Percentiles rank a stretch among this genome's conserved stretches.
These are phyloP conservation scores for Cephalopachus bancanus DNA, from an alignment of 2,797 vertebrate species.

Conservation along the genomic window DNA sequence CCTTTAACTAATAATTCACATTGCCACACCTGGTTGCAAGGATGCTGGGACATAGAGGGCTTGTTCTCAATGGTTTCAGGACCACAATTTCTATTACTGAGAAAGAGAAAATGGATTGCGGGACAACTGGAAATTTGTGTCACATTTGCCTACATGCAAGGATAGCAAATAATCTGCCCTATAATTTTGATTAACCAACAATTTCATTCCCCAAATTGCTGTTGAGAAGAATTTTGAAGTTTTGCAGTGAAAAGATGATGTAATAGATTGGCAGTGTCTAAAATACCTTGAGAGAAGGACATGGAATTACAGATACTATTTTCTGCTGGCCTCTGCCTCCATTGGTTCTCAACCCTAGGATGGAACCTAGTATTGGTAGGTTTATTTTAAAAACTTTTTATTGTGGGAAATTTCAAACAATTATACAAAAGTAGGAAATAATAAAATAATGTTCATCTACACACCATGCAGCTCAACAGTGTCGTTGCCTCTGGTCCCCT, in stretches of 20 bases:
- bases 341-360: background rate
- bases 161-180: background rate
- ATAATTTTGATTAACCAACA: background rate
- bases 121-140: background rate
- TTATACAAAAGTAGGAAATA: background rate
- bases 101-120: background rate
- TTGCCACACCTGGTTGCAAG: background rate
- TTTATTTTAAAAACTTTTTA: background rate
- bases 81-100: background rate
- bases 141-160: background rate
- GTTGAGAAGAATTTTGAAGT: slow-evolving; percentile 4
- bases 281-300: background rate
- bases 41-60: background rate
- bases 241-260: background rate
- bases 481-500: background rate
- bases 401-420: background rate
- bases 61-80: background rate
- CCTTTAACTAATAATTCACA: background rate
- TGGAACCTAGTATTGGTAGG: background rate
- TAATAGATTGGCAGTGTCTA: background rate
- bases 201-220: background rate
- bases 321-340: background rate
- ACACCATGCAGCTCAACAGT: background rate
- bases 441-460: background rate
- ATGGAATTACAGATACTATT: background rate